Conservation (phyloP, 2,113 vertebrate genomes). For the Psammodynastes pulverulentus region DNA sequence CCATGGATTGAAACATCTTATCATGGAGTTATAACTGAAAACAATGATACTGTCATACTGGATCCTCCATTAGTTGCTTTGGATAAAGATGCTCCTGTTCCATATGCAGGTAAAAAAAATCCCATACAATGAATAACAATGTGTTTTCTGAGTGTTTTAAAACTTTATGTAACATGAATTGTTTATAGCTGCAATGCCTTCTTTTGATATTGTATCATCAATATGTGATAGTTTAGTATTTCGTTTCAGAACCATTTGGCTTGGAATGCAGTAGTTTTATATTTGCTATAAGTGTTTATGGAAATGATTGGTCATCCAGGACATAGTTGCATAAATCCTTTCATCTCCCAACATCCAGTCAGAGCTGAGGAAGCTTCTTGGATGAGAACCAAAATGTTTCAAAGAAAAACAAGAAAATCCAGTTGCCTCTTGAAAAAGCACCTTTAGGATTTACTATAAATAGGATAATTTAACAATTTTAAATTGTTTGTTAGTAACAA, state of each 20-base stretch:
- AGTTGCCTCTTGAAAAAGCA: no score
- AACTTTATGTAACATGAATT: neutral
- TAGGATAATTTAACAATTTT: neutral
- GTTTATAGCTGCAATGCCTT: neutral
- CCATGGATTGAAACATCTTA: constrained; percentile 98
- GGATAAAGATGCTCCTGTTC: constrained; percentile 94
- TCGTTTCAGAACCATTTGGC: neutral
- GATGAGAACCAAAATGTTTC: no score
- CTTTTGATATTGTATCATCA: neutral
- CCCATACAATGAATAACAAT: neutral
- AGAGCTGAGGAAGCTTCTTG: no score
- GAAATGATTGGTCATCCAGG: no score
- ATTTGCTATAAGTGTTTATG: neutral
- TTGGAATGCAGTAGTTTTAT: neutral
- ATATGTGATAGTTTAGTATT: neutral
- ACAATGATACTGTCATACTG: constrained; percentile 89
- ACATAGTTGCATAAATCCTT: no score
- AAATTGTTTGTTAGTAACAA: neutral
- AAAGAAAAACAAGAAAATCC: no score
- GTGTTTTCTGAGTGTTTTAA: neutral
- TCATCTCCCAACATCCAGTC: no score
- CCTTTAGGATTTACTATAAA: neutral
- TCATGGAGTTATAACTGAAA: constrained; percentile 94
- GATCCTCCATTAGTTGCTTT: constrained; percentile 94
- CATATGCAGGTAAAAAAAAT: constrained; percentile 85